These are phyloP conservation scores for Oscarella lobularis DNA, from an alignment of 37 sponge, comb jelly and placozoan species.

Conservation along the genomic window DNA sequence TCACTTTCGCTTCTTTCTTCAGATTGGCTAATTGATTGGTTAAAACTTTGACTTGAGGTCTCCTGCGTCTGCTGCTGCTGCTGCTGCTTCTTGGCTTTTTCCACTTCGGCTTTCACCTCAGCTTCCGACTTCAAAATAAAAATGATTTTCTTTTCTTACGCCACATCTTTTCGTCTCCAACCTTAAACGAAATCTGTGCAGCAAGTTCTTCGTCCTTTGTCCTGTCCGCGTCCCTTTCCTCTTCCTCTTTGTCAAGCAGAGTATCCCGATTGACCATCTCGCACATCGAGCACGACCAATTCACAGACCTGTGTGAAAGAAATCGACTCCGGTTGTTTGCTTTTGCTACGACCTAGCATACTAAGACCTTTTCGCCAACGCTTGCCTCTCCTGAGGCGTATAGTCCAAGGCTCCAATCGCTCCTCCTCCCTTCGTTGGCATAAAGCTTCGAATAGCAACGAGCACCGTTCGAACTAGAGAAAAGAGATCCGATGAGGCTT, in stretches of 20 bases:
- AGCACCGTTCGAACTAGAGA: constrained; percentile 79
- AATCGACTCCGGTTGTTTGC: no score
- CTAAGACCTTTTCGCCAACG: constrained; percentile 37
- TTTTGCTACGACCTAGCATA: background rate
- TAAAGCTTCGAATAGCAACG: constrained; percentile 90
- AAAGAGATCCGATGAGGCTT: background rate
- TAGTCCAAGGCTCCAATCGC: constrained; percentile 90
- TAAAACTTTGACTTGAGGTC: no score
- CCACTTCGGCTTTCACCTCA: constrained; percentile 11
- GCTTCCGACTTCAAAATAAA: constrained; percentile 20
- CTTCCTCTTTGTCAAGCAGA: constrained; percentile 16
- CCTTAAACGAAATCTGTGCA: constrained; percentile 74
- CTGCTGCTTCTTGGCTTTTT: constrained; percentile 8
- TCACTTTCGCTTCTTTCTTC: no score
- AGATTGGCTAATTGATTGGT: no score
- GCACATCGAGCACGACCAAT: constrained; percentile 60
- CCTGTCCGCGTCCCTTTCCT: background rate
- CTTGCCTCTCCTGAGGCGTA: constrained; percentile 50
- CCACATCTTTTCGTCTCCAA: no score
- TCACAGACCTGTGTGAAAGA: constrained; percentile 48
- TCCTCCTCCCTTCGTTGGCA: constrained; percentile 88
- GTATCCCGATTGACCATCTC: constrained; percentile 24
- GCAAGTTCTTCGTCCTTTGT: constrained; percentile 56
- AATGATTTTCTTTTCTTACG: no score
- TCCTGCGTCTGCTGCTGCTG: background rate